These are phyloP conservation scores for Acanthornis magna DNA, from an alignment of 2,797 vertebrate species.

Conservation along the genomic window DNA sequence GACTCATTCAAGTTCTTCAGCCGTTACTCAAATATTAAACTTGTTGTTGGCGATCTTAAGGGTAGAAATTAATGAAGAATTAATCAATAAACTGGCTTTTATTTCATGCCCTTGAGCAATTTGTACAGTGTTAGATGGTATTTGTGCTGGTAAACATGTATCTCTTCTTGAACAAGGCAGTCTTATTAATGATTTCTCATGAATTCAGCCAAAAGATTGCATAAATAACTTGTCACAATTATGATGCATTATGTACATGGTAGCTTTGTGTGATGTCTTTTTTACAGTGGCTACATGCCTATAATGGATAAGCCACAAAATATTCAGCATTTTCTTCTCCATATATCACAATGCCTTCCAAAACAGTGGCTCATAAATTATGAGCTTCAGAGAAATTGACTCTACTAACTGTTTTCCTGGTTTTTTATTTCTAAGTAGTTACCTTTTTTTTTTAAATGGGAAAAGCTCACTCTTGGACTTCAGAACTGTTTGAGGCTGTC, in stretches of 20 bases:
- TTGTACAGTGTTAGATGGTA: neutral
- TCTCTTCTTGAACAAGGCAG: neutral
- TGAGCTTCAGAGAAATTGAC: neutral
- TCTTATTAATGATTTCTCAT: neutral
- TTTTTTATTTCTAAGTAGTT: neutral
- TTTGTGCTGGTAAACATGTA: neutral
- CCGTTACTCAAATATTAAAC: neutral
- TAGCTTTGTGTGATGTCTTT: neutral
- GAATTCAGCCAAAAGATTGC: neutral
- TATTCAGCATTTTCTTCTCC: neutral
- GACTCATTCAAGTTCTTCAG: neutral
- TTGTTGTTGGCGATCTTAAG: rapidly evolving
- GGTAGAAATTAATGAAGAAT: neutral
- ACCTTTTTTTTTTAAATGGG: neutral
- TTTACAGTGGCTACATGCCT: neutral
- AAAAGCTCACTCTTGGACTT: neutral
- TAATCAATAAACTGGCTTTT: neutral
- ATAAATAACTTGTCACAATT: neutral
- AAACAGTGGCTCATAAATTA: neutral
- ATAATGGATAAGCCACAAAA: neutral
- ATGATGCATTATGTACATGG: neutral
- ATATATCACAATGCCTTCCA: neutral
- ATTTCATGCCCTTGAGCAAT: neutral
- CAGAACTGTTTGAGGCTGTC: neutral
- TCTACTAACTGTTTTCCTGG: neutral